Conservation (phyloP, 1,140 invertebrate genomes). For the Mya arenaria region DNA sequence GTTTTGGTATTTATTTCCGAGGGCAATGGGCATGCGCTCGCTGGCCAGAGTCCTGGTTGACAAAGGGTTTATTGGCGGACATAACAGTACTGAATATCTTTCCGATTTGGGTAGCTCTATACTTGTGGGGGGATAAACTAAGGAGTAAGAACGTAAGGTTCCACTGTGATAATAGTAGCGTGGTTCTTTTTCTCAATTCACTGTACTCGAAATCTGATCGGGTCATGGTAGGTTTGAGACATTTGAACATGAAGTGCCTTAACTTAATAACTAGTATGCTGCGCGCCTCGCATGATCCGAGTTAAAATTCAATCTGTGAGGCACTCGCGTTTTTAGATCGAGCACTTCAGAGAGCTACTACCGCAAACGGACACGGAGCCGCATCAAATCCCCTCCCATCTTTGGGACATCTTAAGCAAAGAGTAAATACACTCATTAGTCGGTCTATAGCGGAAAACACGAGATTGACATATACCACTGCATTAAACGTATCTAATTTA, state of each 20-base stretch:
- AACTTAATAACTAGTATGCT: conserved; percentile 6
- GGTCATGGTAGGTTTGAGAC: conserved; percentile 9
- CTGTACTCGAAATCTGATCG: conserved; percentile 8
- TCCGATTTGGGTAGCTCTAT: conserved; percentile 29
- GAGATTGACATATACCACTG: no score
- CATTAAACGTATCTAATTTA: no score
- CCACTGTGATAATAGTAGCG: conserved; percentile 22
- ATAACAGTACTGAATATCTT: conserved; percentile 47
- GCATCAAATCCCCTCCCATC: neutral
- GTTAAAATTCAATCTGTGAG: conserved; percentile 32
- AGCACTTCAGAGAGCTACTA: neutral
- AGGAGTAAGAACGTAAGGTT: conserved; percentile 20
- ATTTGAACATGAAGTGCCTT: conserved; percentile 1
- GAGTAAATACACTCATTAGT: no score
- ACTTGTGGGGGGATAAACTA: neutral
- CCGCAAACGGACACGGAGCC: conserved; percentile 3
- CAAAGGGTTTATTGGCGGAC: neutral
- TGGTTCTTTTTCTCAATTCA: conserved; percentile 9
- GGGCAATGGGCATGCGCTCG: conserved; percentile 13
- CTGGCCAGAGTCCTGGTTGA: conserved; percentile 14
- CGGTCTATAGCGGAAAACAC: no score
- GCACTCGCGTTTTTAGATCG: conserved; percentile 36
- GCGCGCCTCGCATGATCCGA: conserved; percentile 6
- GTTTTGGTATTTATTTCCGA: conserved; percentile 28
- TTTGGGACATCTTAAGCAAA: no score